Conservation (phyloP, 2,113 vertebrate genomes). For the Acanthochromis polyacanthus region DNA sequence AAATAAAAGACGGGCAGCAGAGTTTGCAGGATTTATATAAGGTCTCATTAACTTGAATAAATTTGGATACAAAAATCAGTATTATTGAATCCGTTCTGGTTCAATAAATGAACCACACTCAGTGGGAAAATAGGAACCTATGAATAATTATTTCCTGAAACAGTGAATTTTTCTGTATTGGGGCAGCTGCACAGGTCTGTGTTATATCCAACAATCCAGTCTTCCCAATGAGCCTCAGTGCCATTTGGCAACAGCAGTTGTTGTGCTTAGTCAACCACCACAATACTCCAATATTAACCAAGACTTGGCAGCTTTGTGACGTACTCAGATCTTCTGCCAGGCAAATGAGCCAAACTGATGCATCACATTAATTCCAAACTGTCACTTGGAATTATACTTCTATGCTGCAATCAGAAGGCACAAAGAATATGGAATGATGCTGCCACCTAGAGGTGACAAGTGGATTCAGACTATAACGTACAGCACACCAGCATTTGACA, state of each 20-base stretch:
- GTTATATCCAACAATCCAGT: constrained; percentile 15
- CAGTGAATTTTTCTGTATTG: rapidly evolving
- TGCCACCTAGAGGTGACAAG: constrained; percentile 55
- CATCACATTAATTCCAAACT: background rate
- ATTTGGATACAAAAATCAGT: too few relatives aligned
- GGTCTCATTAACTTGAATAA: too few relatives aligned
- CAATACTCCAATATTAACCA: constrained; percentile 63
- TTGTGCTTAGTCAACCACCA: constrained; percentile 47
- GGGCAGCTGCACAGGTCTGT: background rate
- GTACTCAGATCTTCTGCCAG: constrained; percentile 23
- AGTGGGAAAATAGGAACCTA: too few relatives aligned
- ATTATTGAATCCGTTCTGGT: too few relatives aligned
- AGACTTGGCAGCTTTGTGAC: constrained; percentile 33
- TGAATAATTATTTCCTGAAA: background rate
- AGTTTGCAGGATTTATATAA: background rate
- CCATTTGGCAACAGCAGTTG: constrained; percentile 41
- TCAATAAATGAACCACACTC: too few relatives aligned
- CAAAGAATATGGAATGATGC: background rate
- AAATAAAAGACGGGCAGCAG: background rate
- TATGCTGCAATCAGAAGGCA: background rate
- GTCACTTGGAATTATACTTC: background rate
- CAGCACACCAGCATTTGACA: background rate
- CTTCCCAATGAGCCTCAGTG: constrained; percentile 25
- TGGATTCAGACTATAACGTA: background rate
- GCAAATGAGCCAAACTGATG: background rate